Evolutionary conservation across 2,797 vertebrate species (phyloP).

Genomic region (Phoebastria nigripes): DNA sequence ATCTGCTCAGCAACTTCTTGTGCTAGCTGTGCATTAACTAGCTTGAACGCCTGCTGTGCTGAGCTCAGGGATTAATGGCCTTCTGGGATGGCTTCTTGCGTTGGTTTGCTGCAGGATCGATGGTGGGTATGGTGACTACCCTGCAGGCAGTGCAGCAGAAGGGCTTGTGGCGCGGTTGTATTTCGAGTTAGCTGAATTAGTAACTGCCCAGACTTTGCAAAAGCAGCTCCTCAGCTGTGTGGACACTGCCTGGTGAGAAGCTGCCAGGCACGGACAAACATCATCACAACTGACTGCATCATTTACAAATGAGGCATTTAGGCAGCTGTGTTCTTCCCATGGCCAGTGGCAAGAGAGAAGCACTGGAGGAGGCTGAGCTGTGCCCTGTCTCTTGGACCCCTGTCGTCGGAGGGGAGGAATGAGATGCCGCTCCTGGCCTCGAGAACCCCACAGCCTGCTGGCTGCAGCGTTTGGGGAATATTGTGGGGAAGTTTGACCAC

Average conservation of each 20-base stretch:
- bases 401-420: accelerated
- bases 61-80: neutral
- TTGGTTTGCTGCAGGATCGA: neutral
- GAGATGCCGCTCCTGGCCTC: neutral
- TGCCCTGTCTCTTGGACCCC: neutral
- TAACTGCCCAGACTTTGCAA: neutral
- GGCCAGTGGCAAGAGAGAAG: neutral
- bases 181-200: neutral
- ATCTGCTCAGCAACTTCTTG: neutral
- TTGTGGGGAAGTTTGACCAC: neutral
- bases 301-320: neutral
- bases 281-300: neutral
- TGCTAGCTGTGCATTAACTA: neutral
- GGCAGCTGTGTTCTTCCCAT: neutral
- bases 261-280: neutral
- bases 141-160: neutral
- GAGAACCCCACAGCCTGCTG: neutral
- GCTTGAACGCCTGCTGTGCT: neutral
- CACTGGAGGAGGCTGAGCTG: neutral
- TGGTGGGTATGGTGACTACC: neutral
- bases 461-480: neutral
- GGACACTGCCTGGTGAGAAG: neutral
- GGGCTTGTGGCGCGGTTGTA: neutral
- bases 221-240: neutral
- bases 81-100: neutral